Conservation (phyloP, 2,113 vertebrate genomes). For the Cervus canadensis region DNA sequence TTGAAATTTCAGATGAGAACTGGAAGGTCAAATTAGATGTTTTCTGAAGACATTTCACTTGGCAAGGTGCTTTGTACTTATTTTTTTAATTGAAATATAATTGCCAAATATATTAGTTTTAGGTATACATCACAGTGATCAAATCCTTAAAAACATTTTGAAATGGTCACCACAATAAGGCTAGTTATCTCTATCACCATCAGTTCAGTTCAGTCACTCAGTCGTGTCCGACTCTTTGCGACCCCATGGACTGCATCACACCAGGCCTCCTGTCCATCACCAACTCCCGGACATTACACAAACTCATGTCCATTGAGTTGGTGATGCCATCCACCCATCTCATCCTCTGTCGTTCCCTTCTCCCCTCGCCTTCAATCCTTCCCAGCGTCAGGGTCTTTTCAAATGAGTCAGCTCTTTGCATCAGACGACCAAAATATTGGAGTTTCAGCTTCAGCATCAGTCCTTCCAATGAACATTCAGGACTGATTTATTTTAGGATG, state of each 20-base stretch:
- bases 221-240: background rate
- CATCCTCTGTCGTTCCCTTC: background rate
- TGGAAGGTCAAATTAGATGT: background rate
- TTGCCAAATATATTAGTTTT: background rate
- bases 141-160: background rate
- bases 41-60: background rate
- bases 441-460: background rate
- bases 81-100: background rate
- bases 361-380: accelerated
- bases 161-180: background rate
- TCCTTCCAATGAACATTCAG: background rate
- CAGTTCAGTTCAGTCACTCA: background rate
- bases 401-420: background rate
- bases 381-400: background rate
- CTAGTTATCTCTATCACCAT: background rate
- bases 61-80: background rate
- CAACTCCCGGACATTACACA: accelerated
- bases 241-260: background rate
- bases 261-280: background rate
- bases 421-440: background rate
- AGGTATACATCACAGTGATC: background rate
- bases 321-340: background rate
- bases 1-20: background rate
- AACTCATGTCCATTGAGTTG: background rate
- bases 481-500: background rate